A percentile compares a stretch with the other conserved stretches of the same genome.
These are phyloP conservation scores for Eupelmus urozonus DNA, from an alignment of 2,888 invertebrate genomes.

Conservation along the genomic window DNA sequence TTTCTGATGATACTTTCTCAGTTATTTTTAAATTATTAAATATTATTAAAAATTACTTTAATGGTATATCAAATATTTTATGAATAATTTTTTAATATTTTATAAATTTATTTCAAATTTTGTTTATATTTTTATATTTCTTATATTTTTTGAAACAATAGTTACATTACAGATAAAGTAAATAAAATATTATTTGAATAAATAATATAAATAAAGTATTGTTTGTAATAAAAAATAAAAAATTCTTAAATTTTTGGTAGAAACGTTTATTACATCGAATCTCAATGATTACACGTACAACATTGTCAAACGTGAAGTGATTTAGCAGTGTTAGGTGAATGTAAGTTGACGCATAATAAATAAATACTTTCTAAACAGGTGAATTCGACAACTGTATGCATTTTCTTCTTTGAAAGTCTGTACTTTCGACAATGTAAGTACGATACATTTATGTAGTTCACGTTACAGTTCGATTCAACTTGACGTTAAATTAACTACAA, in stretches of 20 bases:
- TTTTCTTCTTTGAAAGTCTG: not conserved
- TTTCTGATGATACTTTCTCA: too few species aligned
- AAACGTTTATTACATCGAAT: conserved; percentile 57
- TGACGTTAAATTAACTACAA: not conserved
- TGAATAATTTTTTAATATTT: too few species aligned
- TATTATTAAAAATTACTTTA: too few species aligned
- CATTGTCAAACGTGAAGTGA: conserved; percentile 52
- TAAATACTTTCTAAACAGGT: conserved; percentile 28
- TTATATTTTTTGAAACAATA: too few species aligned
- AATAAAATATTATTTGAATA: too few species aligned
- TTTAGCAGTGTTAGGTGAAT: conserved; percentile 38
- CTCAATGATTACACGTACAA: conserved; percentile 46
- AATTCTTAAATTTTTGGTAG: conserved; percentile 32
- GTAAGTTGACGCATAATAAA: conserved; percentile 38
- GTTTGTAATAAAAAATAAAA: conserved; percentile 2
- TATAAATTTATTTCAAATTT: too few species aligned
- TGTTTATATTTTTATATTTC: too few species aligned
- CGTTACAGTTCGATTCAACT: conserved; percentile 27
- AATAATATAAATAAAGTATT: too few species aligned
- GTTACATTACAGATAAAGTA: too few species aligned
- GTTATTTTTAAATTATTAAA: too few species aligned
- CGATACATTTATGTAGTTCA: not conserved
- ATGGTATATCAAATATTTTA: too few species aligned
- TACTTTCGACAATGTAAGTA: conserved; percentile 37
- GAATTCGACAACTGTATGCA: conserved; percentile 12